These are phyloP conservation scores for Odocoileus hemionus DNA, from an alignment of 2,113 vertebrate species.

Conservation along the genomic window DNA sequence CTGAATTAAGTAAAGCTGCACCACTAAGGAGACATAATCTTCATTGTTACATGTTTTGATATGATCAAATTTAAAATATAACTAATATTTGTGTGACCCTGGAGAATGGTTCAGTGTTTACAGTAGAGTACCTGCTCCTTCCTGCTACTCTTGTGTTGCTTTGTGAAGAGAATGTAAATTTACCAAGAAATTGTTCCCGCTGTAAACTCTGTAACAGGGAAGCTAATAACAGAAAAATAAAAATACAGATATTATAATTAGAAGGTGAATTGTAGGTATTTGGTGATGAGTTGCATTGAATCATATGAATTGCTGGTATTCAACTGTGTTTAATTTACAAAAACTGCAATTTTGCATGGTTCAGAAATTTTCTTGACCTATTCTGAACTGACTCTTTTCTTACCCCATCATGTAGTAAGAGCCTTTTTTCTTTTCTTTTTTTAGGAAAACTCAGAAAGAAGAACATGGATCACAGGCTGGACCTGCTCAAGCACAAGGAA, in stretches of 20 bases:
- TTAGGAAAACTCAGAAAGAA: constrained; percentile 85
- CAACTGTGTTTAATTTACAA: background rate
- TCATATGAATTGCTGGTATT: background rate
- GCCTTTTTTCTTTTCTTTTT: constrained; percentile 40
- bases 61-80: background rate
- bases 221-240: constrained; percentile 35
- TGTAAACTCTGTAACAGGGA: background rate
- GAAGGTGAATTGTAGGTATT: constrained; percentile 29
- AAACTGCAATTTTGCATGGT: background rate
- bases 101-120: background rate
- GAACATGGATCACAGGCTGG: constrained; percentile 80
- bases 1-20: background rate
- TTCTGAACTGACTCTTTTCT: background rate
- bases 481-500: constrained; percentile 81
- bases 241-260: constrained; percentile 31
- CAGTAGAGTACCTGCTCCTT: background rate
- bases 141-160: background rate
- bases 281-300: background rate
- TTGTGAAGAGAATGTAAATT: background rate
- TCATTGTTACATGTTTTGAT: constrained; percentile 5
- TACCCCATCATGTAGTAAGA: background rate
- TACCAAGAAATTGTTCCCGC: background rate
- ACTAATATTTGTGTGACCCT: background rate
- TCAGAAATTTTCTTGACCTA: background rate
- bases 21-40: background rate